Base-by-base conservation (phyloP, 1,140 invertebrate genomes). In the Trichonephila inaurata region DNA sequence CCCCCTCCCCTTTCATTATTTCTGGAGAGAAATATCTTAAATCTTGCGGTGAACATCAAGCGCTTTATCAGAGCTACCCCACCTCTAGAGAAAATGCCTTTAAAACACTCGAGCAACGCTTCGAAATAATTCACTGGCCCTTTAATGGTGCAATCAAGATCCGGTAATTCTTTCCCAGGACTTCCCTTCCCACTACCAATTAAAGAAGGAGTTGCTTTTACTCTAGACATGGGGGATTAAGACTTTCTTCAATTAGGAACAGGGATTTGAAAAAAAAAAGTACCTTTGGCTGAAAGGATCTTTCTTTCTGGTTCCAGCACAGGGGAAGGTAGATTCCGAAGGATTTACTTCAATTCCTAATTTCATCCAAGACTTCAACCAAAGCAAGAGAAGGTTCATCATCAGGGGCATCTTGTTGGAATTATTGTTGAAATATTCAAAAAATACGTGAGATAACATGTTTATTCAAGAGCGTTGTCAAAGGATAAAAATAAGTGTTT, bases 241-340 rank as follows among this genome's bases (percentile, higher is more conserved):
- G 88, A 89, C 88, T 89, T 89, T 72, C 64, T 44, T 89, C 69
- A 89, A 69, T 58, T 62, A 89, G 88, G 69, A 89, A 24, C 28
- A 12, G 64, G 88, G 40, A 89, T 77, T 51, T 51, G 33, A 66
- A 24, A 89, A 89, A n/a, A 89, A 89, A 89, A 72, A 89, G 24
- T 12, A 72, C 16, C 72, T 3, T 28, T 6, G 24, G 6, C 72
- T 19, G 62, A 21, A 64, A 64, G 16, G 62, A 64, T 77, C 72
- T 77, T 77, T 77, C 72, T 77, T 77, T 77, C 18, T 77, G 72
- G 28, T 10, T 14, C 2, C 2, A 69, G 66, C 24, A 69, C n/a
- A 69, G 24, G 72, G 33, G 18, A 33, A 77, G 72, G 72, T 33
- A 28, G 72, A 77, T 18, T 77, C 72, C 72, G 4, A 24, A 12